A percentile compares a stretch with the other conserved stretches of the same genome.
phyloP scores from a whole-genome alignment of 2,888 invertebrate genomes.

The Eilema depressum region DNA sequence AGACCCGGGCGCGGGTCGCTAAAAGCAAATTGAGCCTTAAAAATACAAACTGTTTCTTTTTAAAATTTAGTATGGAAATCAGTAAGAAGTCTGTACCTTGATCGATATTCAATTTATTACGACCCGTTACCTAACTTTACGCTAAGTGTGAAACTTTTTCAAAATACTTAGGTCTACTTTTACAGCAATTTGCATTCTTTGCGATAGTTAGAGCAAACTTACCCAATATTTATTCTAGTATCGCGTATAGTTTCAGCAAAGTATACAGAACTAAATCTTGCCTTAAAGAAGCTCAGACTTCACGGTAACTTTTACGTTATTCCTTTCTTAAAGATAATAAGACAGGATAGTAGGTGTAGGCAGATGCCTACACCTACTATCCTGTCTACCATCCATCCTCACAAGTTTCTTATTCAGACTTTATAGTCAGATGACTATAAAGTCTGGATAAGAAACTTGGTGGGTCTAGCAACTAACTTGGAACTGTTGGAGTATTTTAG shows the following conservation, averaged over 20 bases:
- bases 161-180: slow-evolving; percentile 19
- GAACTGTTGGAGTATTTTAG: no score
- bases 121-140: slow-evolving; percentile 24
- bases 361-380: no score
- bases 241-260: slow-evolving; percentile 15
- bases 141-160: slow-evolving; percentile 23
- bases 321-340: not conserved
- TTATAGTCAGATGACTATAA: no score
- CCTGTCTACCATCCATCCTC: no score
- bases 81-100: slow-evolving; percentile 34
- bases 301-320: slow-evolving; percentile 2
- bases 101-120: slow-evolving; percentile 48
- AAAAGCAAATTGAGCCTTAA: slow-evolving; percentile 55
- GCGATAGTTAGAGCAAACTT: slow-evolving; percentile 17
- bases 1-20: slow-evolving; percentile 40
- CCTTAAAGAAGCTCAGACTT: slow-evolving; percentile 9
- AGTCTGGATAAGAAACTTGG: slow-evolving; percentile 3
- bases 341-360: no score
- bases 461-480: not conserved
- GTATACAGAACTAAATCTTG: slow-evolving; percentile 14
- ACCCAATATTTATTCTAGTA: slow-evolving; percentile 10
- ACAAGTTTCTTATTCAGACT: no score
- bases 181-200: slow-evolving; percentile 20
- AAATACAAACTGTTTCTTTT: slow-evolving; percentile 50
- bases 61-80: slow-evolving; percentile 51